Base-by-base conservation (phyloP, 2,113 vertebrate species). In the Corythornis madagascariensis region DNA sequence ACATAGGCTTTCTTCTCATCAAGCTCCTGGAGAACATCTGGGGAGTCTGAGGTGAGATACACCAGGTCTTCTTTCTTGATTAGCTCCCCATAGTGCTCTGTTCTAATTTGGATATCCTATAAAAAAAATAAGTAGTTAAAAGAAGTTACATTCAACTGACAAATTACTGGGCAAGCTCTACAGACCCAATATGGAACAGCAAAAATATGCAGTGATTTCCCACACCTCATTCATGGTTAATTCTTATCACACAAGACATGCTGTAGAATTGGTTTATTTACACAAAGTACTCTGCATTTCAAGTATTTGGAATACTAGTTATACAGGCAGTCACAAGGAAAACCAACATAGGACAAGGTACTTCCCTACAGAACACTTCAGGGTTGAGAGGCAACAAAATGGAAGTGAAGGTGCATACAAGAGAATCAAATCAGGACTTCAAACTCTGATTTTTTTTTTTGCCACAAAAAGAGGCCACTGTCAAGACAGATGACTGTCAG, bases 41-140 rank as follows among this genome's bases (percentile, higher is more conserved):
- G 99, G 20, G 99, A 99, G 95, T 99, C 99, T 10, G 99, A 99
- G 11, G 99, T 99, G 70, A 99, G 98, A 93, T 99, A 99, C 5
- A 99, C 97, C 40, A 99, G 94, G 64, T 99, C 98, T 89, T 99
- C 98, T 87, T 98, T 98, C 55, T 97, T 97, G 76, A 99, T 92
- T 10, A 99, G 89, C 55, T 99, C 98, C 88, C 96, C 98, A 78
- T 98, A 99, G 88, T 99, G 99, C 78, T 99, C 98, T 18, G 98
- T 38, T 69, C 98, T 98, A 86, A 99, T 97, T 77, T 95, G 96
- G n/a, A 99, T 99, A 95, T 99, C 99, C 99, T 99, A 84, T 94
- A 93, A 96, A 48, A 47, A 61, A 96, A 93, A 96, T 45, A 47
- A 61, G 28, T 48, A 82, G n/a, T 86, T 69, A 63, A 72, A 83